Percentiles rank a stretch among this genome's conserved stretches.
phyloP scores from a whole-genome alignment of 2,113 vertebrate species.

The Nicator chloris region DNA sequence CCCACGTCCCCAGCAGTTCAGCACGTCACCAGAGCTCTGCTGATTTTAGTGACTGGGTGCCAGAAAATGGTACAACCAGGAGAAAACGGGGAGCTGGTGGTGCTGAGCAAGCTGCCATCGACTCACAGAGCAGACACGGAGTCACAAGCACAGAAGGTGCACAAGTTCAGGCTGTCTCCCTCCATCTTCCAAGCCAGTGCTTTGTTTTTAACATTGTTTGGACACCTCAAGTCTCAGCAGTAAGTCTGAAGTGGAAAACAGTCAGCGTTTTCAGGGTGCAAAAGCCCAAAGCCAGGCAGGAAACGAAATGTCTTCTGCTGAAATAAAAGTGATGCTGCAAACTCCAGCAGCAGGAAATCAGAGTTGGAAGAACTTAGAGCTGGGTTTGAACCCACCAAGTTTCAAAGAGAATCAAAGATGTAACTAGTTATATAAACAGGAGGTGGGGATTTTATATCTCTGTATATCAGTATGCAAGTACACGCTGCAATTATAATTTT shows the following conservation, averaged over 20 bases:
- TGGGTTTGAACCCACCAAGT: not conserved
- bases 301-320: not conserved
- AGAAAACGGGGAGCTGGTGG: not conserved
- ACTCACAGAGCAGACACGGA: not conserved
- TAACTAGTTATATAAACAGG: not conserved
- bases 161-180: slow-evolving; percentile 22
- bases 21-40: not conserved
- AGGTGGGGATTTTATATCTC: not conserved
- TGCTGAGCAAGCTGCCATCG: not conserved
- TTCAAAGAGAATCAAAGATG: not conserved
- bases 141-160: not conserved
- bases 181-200: not conserved
- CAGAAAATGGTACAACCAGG: not conserved
- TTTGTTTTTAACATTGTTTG: not conserved
- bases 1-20: not conserved
- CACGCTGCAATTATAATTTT: not conserved
- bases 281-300: not conserved
- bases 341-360: not conserved
- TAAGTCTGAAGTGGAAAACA: not conserved
- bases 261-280: not conserved
- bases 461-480: not conserved
- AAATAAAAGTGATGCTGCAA: not conserved
- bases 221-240: not conserved
- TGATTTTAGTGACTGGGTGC: slow-evolving; percentile 10
- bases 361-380: not conserved